These are phyloP conservation scores for Acronicta alni DNA, from an alignment of 2,888 invertebrate genomes.

Conservation along the genomic window DNA sequence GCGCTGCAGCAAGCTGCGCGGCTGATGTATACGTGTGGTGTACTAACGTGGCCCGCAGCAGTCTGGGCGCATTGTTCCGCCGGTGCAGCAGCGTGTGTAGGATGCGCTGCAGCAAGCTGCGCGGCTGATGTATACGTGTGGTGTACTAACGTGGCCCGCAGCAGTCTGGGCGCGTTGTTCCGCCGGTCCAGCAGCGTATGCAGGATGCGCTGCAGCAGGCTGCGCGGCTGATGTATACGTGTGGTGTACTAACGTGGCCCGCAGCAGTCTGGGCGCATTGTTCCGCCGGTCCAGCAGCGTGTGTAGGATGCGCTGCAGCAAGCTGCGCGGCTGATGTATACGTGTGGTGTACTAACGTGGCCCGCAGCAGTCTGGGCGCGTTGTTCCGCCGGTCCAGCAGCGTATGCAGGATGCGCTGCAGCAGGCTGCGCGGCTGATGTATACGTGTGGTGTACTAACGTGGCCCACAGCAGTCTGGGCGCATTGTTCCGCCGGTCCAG, in stretches of 20 bases:
- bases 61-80: conserved; percentile 93
- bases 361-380: no score
- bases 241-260: conserved; percentile 73
- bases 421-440: no score
- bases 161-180: conserved; percentile 93
- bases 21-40: not conserved
- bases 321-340: conserved; percentile 39
- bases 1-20: conserved; percentile 93
- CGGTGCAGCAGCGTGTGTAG: conserved; percentile 98
- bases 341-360: no score
- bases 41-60: conserved; percentile 86
- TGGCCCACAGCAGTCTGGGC: no score
- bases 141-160: conserved; percentile 76
- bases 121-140: not conserved
- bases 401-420: no score
- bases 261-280: conserved; percentile 92
- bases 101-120: conserved; percentile 95
- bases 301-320: conserved; percentile 98
- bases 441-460: no score
- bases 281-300: conserved; percentile 97
- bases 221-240: not conserved
- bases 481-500: no score
- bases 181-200: conserved; percentile 98
- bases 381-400: no score
- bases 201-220: conserved; percentile 97